Base-by-base conservation (phyloP, 2,888 invertebrate species). In the Orgyia antiqua region DNA sequence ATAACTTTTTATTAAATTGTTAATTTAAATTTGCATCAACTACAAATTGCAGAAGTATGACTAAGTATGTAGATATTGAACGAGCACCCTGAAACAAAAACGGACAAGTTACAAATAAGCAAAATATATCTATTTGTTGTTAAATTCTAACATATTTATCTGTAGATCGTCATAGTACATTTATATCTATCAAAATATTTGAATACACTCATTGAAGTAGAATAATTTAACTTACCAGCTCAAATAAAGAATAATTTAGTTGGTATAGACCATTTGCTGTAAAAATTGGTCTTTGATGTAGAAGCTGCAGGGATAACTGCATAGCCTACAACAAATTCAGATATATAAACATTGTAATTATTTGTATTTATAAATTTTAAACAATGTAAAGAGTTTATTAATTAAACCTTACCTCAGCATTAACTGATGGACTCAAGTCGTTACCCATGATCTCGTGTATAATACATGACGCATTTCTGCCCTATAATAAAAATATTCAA, bases 371-470 rank as follows among this genome's bases (percentile, higher is more conserved):
- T 10, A 23, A 23, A 10, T 23, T 3, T 23, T 4, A 10, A 10
- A 10, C 3, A 23, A 23, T 4, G 9, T 23, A 19, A 8, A 19
- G 6, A 8, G 4, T 4, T 8, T 19, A 19, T 8, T 8, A 8
- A 19, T 19, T 7, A 19, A 19, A 8, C 2, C n/a, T 55, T 53
- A 77, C 79, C 65, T 71, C 71, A n/a, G 44, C 45, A 12, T 58
- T 68, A 6, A 78, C 45, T 10, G 51, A 34, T 11, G 58, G 34
- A 24, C 68, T 60, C 2, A 67, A 47, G 39, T 72, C 57, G 26
- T 52, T 60, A 34, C 71, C 69, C 29, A 80, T 69, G 21, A 80
- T 71, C 38, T 71, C 64, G 36, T 78, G 78, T 13, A 56, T 33
- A 17, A 71, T 44, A 25, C 42, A 61, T 5, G 71, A 51, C 7